These are phyloP conservation scores for Bursaphelenchus okinawaensis DNA, from an alignment of 2,888 invertebrate species.

Conservation along the genomic window DNA sequence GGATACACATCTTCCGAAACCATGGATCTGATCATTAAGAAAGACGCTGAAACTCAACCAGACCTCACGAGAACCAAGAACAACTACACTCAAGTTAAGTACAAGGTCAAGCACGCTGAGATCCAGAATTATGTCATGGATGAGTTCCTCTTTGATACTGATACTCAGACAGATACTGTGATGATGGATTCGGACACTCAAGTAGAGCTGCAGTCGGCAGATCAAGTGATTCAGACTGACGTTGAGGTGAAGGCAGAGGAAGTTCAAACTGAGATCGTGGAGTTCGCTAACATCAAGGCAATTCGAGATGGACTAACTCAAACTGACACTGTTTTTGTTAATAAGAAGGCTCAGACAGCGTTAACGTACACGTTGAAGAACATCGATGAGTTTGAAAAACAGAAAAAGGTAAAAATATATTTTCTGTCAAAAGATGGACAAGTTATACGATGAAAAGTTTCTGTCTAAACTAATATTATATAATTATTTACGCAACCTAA, in stretches of 20 bases:
- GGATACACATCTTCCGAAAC: background rate
- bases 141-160: background rate
- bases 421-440: too few relatives aligned
- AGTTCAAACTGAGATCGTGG: constrained; percentile 7
- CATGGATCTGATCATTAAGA: background rate
- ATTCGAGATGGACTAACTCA: background rate
- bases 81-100: constrained; percentile 1
- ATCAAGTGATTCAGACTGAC: background rate
- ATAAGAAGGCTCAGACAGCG: constrained; percentile 4
- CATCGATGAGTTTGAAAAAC: background rate
- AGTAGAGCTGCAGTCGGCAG: background rate
- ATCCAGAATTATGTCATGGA: constrained; percentile 6
- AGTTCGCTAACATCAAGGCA: constrained; percentile 5
- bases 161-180: background rate
- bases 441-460: constrained; percentile 2
- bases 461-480: background rate
- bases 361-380: constrained; percentile 3
- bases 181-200: constrained; percentile 2
- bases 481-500: constrained; percentile 3
- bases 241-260: background rate
- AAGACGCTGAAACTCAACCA: constrained; percentile 4
- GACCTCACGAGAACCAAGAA: background rate
- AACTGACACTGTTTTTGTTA: background rate
- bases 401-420: constrained; percentile 3
- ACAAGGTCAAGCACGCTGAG: background rate